A percentile compares a stretch with the other conserved stretches of the same genome.
Conservation (phyloP, 2,888 invertebrate genomes). For the Pseudococcus longispinus region DNA sequence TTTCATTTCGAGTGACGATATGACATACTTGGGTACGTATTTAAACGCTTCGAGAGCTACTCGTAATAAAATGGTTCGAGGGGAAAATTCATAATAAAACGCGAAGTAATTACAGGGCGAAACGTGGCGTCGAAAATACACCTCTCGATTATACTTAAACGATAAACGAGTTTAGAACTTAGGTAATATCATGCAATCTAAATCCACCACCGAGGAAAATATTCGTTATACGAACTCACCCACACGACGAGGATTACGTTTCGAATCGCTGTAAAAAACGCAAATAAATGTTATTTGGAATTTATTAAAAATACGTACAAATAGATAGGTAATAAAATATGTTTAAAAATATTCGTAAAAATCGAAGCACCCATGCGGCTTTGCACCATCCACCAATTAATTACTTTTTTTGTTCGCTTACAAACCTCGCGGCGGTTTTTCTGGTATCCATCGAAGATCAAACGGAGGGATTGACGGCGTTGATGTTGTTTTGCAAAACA, state of each 20-base stretch:
- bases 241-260: neutral
- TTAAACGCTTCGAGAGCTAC: neutral
- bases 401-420: neutral
- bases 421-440: neutral
- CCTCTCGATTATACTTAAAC: neutral
- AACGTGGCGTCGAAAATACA: neutral
- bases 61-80: neutral
- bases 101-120: neutral
- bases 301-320: conserved; percentile 45
- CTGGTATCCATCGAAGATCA: neutral
- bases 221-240: neutral
- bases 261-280: neutral
- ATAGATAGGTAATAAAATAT: conserved; percentile 31
- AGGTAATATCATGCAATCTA: neutral
- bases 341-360: conserved; percentile 1
- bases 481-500: conserved; percentile 46
- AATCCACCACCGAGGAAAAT: neutral
- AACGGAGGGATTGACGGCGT: conserved; percentile 34
- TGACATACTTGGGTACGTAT: neutral
- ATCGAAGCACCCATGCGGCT: neutral
- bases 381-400: conserved; percentile 13
- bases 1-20: neutral
- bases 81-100: neutral
- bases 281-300: neutral
- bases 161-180: neutral